Percentiles rank a stretch among this genome's conserved stretches.
phyloP scores from a whole-genome alignment of 2,888 invertebrate species.

The Hermaeophaga mercurialis region DNA sequence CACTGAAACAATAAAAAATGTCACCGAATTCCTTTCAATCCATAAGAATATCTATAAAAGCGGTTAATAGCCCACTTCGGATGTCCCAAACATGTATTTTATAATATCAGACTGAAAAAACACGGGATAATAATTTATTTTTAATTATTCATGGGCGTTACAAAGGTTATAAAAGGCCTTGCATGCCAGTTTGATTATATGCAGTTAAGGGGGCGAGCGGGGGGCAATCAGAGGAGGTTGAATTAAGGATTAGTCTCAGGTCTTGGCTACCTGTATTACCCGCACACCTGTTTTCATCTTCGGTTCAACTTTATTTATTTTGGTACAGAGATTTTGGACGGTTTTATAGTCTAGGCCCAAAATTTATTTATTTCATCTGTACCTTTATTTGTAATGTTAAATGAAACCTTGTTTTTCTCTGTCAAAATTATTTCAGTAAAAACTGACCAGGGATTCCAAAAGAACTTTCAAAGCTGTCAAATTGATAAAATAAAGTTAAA shows the following conservation, averaged over 20 bases:
- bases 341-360: slow-evolving; percentile 2
- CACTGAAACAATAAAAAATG: too few species aligned
- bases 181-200: slow-evolving; percentile 28
- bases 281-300: slow-evolving; percentile 40
- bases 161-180: slow-evolving; percentile 31
- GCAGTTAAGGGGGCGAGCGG: slow-evolving; percentile 18
- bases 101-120: slow-evolving; percentile 12
- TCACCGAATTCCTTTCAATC: too few species aligned
- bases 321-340: slow-evolving; percentile 15
- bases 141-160: slow-evolving; percentile 35
- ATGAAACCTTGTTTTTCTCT: too few species aligned
- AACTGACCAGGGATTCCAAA: too few species aligned
- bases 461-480: too few species aligned
- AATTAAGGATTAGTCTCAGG: slow-evolving; percentile 39
- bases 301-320: slow-evolving; percentile 27
- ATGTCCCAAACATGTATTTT: slow-evolving; percentile 6
- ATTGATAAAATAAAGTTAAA: too few species aligned
- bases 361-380: too few species aligned
- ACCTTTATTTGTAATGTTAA: too few species aligned
- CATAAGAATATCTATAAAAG: slow-evolving; percentile 17
- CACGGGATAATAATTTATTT: slow-evolving; percentile 29
- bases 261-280: slow-evolving; percentile 42
- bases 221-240: slow-evolving; percentile 16
- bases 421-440: too few species aligned
- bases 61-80: slow-evolving; percentile 17